Conservation (phyloP, 2,113 vertebrate species). For the Vimba vimba region DNA sequence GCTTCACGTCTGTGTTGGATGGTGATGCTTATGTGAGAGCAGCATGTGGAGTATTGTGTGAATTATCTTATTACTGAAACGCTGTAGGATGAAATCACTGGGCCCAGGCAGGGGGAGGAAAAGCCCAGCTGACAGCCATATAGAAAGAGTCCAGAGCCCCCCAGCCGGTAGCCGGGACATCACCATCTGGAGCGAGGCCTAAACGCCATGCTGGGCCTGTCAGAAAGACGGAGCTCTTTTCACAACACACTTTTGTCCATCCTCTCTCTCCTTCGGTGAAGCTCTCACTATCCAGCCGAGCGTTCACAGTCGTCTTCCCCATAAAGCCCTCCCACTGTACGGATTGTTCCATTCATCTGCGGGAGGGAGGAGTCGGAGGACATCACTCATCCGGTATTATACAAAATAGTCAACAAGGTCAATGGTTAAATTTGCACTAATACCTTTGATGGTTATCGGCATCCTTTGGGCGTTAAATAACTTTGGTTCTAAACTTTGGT, state of each 20-base stretch:
- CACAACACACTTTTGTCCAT: constrained; percentile 63
- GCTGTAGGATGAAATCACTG: constrained; percentile 32
- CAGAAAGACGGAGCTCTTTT: constrained; percentile 52
- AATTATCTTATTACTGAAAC: constrained; percentile 36
- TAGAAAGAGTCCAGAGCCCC: constrained; percentile 24
- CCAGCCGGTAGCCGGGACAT: constrained; percentile 29
- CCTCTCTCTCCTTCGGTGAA: constrained; percentile 51
- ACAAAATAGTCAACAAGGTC: constrained; percentile 16
- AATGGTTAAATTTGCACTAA: constrained; percentile 8
- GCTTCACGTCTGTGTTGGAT: not conserved
- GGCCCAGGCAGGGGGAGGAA: constrained; percentile 11
- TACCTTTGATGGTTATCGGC: not conserved
- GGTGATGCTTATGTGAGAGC: constrained; percentile 30
- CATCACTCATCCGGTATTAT: constrained; percentile 19
- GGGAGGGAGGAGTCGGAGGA: constrained; percentile 2
- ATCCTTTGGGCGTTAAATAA: not conserved
- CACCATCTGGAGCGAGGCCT: constrained; percentile 54
- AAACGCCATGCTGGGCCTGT: constrained; percentile 42
- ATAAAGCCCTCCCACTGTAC: constrained; percentile 54
- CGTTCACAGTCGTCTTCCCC: constrained; percentile 48
- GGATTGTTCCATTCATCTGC: constrained; percentile 41
- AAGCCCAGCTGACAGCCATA: constrained; percentile 28
- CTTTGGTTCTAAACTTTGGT: no score
- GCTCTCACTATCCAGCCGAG: constrained; percentile 52
- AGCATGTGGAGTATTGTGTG: constrained; percentile 11